These are phyloP conservation scores for Plecturocebus donacophilus DNA, from an alignment of 2,113 vertebrate species.

Conservation along the genomic window DNA sequence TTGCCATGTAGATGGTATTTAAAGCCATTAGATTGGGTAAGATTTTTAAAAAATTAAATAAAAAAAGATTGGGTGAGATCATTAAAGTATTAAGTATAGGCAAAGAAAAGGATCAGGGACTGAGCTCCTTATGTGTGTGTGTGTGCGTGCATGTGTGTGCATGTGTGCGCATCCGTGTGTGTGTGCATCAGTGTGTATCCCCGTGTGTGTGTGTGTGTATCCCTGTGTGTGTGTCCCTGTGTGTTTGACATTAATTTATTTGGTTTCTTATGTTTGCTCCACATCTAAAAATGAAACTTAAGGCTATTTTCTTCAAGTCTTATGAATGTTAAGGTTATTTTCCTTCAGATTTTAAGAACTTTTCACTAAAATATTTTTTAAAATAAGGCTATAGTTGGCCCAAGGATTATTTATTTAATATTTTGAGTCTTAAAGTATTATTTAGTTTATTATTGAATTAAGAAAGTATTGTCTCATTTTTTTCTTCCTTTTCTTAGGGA, in stretches of 20 bases:
- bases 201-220: too few relatives aligned
- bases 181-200: too few relatives aligned
- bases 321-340: conserved; percentile 25
- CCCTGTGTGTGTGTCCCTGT: background rate
- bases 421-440: conserved; percentile 25
- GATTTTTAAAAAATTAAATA: background rate
- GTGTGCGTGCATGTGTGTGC: too few relatives aligned
- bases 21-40: background rate
- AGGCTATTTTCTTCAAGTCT: conserved; percentile 20
- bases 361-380: conserved; percentile 26
- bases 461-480: background rate
- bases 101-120: background rate
- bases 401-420: conserved; percentile 3
- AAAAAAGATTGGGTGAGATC: background rate
- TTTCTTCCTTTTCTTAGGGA: conserved; percentile 85
- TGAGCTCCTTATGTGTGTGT: background rate
- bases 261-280: conserved; percentile 30
- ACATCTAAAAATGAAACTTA: conserved; percentile 16
- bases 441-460: conserved; percentile 12
- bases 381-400: background rate
- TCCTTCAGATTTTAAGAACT: conserved; percentile 26
- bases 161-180: too few relatives aligned
- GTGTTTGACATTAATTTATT: background rate
- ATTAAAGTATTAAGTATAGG: background rate
- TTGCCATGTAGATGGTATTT: background rate